Percentiles rank a stretch among this genome's conserved stretches.
phyloP scores from a whole-genome alignment of 2,888 invertebrate genomes.

The Stegana nigrithorax region DNA sequence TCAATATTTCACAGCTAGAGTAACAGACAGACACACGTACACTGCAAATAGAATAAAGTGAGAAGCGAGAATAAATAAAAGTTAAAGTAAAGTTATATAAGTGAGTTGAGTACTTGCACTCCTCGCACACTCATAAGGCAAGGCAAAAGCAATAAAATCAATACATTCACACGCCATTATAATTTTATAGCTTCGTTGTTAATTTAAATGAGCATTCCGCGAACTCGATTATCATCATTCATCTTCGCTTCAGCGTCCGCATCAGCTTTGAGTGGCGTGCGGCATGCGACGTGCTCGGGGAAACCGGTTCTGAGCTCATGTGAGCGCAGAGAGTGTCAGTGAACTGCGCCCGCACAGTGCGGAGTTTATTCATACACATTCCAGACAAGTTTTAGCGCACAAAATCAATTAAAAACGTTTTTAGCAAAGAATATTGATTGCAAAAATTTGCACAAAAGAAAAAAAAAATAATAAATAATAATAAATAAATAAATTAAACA shows the following conservation, averaged over 20 bases:
- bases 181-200: not conserved
- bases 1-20: not conserved
- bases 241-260: not conserved
- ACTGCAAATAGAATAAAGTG: not conserved
- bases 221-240: not conserved
- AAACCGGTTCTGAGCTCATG: conserved; percentile 12
- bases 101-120: too few species aligned
- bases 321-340: not conserved
- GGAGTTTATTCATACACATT: not conserved
- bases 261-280: too few species aligned
- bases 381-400: not conserved
- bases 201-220: not conserved
- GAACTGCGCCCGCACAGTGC: not conserved
- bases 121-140: not conserved
- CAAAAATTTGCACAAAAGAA: not conserved
- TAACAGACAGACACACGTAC: not conserved
- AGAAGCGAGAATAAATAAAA: not conserved
- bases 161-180: not conserved
- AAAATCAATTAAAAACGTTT: conserved; percentile 7
- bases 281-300: too few species aligned
- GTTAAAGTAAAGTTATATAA: not conserved
- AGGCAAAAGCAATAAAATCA: not conserved
- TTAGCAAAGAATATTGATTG: not conserved
- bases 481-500: not conserved
- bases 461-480: not conserved